Percentiles rank a stretch among this genome's conserved stretches.
Conservation (phyloP, 2,113 vertebrate genomes). For the Dascyllus trimaculatus region DNA sequence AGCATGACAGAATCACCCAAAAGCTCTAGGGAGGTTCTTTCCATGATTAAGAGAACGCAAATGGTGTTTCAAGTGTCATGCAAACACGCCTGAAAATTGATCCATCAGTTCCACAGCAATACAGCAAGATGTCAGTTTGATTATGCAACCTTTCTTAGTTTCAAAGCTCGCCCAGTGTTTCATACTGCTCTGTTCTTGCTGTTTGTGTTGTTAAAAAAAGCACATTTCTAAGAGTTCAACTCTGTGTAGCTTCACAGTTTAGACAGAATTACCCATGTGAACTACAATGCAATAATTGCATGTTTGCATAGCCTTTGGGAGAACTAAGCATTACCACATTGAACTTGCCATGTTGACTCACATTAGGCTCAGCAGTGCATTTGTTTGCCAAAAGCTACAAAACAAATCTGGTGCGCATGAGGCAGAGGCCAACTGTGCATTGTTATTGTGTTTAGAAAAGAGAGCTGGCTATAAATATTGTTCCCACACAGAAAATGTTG, state of each 20-base stretch:
- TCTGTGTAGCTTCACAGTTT: slow-evolving; percentile 1
- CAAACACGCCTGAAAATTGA: slow-evolving; percentile 8
- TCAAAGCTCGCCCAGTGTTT: neutral
- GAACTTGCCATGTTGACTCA: slow-evolving; percentile 54
- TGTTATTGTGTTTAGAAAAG: slow-evolving; percentile 43
- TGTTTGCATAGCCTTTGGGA: slow-evolving; percentile 55
- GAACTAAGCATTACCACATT: slow-evolving; percentile 40
- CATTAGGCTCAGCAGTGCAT: slow-evolving; percentile 45
- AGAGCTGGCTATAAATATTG: slow-evolving; percentile 25
- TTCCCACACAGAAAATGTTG: neutral
- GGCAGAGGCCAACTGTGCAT: slow-evolving; percentile 30
- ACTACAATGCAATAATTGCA: slow-evolving; percentile 35
- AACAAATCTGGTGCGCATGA: slow-evolving; percentile 52
- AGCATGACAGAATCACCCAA: slow-evolving; percentile 2
- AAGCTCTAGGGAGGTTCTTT: slow-evolving; percentile 2
- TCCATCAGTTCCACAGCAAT: slow-evolving; percentile 18
- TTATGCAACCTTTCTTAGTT: slow-evolving; percentile 13
- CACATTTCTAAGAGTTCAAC: neutral
- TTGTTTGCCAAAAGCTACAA: slow-evolving; percentile 56
- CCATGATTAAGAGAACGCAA: neutral
- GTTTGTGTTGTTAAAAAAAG: neutral
- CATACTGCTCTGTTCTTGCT: neutral
- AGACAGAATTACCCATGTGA: slow-evolving; percentile 31
- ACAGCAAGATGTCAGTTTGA: neutral
- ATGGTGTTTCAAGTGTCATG: slow-evolving; percentile 13